Base-by-base conservation (phyloP, 2,113 vertebrate genomes). In the Menidia beryllina region DNA sequence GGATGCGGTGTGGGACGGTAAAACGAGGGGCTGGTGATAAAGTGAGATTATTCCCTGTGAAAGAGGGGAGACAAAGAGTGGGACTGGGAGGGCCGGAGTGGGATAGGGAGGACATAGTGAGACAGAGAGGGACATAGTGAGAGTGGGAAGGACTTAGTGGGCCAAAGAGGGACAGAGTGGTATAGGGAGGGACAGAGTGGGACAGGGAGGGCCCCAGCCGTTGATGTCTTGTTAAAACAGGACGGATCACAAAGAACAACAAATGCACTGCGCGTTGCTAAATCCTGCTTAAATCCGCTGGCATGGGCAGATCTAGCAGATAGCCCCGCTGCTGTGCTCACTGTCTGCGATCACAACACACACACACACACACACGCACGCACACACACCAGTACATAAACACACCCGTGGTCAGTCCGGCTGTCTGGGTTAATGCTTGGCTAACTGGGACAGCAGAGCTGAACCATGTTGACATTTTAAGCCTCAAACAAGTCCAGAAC, bases 371-470 rank as follows among this genome's bases (percentile, higher is more conserved):
- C 63, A 68, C 76, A 57, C 62, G 53, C 55, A 68, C 74, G 52
- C 63, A 51, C 21, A 69, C 39, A 63, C 70, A 74, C 77, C 74
- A 50, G 5, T 56, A 67, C 76, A 68, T 59, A 70, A 65, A 89
- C 85, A 88, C 84, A 88, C 84, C 85, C 88, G 82, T 85, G 86
- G 86, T 88, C 88, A 85, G 88, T 86, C 82, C 86, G 88, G 88
- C 90, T 93, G 90, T 92, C 88, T 91, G 87, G 90, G 88, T 92
- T 93, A 91, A 92, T 93, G 89, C 87, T 88, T 88, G 88, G 84
- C 85, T 91, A 92, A 92, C 89, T 91, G 87, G 90, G 91, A 91
- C 90, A 91, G 85, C 86, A 85, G 87, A 88, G 86, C 81, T 91
- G 88, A 91, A 89, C 88, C 89, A 87, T 89, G 87, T 90, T 91